These are phyloP conservation scores for Pelmatolapia mariae DNA, from an alignment of 2,113 vertebrate genomes.

Conservation along the genomic window DNA sequence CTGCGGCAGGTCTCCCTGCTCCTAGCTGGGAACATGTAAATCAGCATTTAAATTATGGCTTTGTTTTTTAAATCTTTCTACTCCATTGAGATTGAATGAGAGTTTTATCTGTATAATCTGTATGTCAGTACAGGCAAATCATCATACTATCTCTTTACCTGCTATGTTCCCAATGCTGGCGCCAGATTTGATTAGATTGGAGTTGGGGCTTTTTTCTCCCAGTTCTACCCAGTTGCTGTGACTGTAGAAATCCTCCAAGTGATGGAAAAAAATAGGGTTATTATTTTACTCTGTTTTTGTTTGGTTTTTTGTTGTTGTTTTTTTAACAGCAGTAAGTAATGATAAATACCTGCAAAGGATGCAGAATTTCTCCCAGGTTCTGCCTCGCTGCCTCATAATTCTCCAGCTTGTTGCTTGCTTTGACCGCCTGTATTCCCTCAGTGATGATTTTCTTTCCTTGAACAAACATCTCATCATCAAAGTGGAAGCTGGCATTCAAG, in stretches of 20 bases:
- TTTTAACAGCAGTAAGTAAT: neutral
- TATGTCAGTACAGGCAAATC: fast-evolving
- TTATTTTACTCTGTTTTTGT: neutral
- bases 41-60: neutral
- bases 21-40: neutral
- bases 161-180: conserved; percentile 50
- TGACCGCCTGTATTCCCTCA: conserved; percentile 16
- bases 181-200: conserved; percentile 48
- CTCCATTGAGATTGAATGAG: neutral
- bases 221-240: conserved; percentile 71
- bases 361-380: conserved; percentile 45
- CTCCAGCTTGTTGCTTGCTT: conserved; percentile 18
- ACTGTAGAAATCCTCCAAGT: conserved; percentile 65
- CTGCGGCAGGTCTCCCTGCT: conserved; percentile 57
- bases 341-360: conserved; percentile 59
- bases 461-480: conserved; percentile 51
- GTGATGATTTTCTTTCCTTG: conserved; percentile 47
- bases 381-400: conserved; percentile 42
- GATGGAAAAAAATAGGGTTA: neutral
- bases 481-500: conserved; percentile 46
- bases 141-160: conserved; percentile 26
- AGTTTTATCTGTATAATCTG: neutral
- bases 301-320: neutral
- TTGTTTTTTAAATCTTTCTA: neutral
- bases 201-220: conserved; percentile 28